A percentile compares a stretch with the other conserved stretches of the same genome.
These are phyloP conservation scores for Burhinus bistriatus DNA, from an alignment of 2,113 vertebrate genomes.

Conservation along the genomic window DNA sequence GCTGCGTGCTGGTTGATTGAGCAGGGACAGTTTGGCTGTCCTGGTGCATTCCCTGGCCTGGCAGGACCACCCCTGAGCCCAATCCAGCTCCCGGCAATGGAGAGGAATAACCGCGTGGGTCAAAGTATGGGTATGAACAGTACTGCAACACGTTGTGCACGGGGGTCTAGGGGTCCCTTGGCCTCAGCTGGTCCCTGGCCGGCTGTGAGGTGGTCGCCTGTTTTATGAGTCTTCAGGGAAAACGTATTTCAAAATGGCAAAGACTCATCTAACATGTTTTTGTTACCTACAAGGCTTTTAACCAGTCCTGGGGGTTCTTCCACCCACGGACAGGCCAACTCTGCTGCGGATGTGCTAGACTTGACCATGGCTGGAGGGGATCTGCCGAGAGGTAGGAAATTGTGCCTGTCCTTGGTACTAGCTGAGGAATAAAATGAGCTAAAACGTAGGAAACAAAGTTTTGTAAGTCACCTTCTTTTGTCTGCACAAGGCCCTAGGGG, in stretches of 20 bases:
- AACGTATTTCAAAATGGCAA: neutral
- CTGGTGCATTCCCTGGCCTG: accelerated
- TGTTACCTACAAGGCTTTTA: neutral
- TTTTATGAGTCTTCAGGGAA: neutral
- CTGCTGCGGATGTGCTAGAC: neutral
- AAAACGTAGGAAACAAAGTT: neutral
- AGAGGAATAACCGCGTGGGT: neutral
- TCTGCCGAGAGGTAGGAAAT: neutral
- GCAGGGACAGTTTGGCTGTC: accelerated
- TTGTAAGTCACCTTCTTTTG: neutral
- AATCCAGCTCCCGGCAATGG: accelerated
- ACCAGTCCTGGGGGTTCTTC: neutral
- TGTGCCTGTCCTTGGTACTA: neutral
- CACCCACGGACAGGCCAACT: accelerated
- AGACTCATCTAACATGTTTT: neutral
- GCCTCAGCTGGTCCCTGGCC: neutral
- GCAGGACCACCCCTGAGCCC: neutral
- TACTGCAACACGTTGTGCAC: no score
- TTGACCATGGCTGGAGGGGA: neutral
- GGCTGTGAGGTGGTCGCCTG: neutral
- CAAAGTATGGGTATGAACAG: no score
- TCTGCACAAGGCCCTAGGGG: neutral
- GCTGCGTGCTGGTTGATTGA: neutral
- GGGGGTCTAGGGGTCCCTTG: neutral
- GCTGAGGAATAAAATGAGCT: neutral